Conservation (phyloP, 2,888 invertebrate genomes). For the Calephelis perditalis region DNA sequence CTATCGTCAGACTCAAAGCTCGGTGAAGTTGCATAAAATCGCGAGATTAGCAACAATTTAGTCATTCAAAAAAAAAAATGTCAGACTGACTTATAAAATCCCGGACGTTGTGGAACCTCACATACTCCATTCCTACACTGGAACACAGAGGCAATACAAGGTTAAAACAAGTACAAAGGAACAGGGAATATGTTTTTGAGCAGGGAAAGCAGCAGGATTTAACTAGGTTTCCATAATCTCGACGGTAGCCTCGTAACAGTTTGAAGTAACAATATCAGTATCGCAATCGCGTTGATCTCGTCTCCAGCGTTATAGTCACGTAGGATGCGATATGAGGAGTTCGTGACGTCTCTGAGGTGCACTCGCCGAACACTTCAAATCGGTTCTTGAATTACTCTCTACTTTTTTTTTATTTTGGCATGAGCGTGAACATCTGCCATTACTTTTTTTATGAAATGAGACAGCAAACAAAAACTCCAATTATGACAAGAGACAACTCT, state of each 20-base stretch:
- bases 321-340: constrained; percentile 18
- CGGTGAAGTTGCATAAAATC: no score
- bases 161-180: not conserved
- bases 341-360: constrained; percentile 26
- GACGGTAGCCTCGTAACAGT: not conserved
- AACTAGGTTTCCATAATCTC: not conserved
- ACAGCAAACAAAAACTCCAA: not conserved
- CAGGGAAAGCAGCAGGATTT: no score
- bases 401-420: not conserved
- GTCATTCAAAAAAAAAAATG: no score
- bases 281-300: constrained; percentile 18
- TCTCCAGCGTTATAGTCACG: constrained; percentile 23
- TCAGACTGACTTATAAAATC: no score
- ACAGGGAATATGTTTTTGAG: no score
- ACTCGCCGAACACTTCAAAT: not conserved
- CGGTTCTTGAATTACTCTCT: not conserved
- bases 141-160: not conserved
- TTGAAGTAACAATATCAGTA: constrained; percentile 12
- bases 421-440: no score
- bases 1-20: no score
- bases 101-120: no score
- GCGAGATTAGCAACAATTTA: no score
- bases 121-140: not conserved
- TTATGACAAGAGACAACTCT: not conserved
- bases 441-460: not conserved